phyloP scores from a whole-genome alignment of 2,113 vertebrate genomes.

The Salminus brasiliensis region DNA sequence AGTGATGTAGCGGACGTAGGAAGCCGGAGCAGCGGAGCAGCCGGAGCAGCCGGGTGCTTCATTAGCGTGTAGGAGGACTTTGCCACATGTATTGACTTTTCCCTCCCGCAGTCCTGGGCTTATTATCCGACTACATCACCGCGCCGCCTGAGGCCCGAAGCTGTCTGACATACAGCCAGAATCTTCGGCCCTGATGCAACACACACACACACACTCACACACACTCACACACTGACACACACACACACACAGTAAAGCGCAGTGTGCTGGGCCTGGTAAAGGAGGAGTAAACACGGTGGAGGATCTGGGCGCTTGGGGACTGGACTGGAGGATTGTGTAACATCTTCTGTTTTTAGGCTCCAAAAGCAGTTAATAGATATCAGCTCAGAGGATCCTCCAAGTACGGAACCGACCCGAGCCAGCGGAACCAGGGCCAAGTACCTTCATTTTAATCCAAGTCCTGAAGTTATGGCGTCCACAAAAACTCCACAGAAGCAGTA shows the following conservation, averaged over 20 bases:
- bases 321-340: too few species aligned
- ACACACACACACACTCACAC: background rate
- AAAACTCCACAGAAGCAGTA: background rate
- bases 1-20: background rate
- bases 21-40: background rate
- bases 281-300: background rate
- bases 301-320: background rate
- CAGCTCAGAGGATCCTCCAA: background rate
- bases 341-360: too few species aligned
- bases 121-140: background rate
- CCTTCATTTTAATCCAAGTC: background rate
- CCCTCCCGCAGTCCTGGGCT: background rate
- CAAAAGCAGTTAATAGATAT: background rate
- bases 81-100: background rate
- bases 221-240: background rate
- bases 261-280: background rate
- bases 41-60: too few species aligned
- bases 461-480: background rate
- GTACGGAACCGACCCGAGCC: background rate
- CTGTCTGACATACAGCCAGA: background rate
- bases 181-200: background rate
- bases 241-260: background rate
- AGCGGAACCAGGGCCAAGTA: background rate
- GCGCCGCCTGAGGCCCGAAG: background rate
- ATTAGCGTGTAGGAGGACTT: slow-evolving; percentile 1